Base-by-base conservation (phyloP, 2,888 invertebrate species). In the Eretmocerus hayati region DNA sequence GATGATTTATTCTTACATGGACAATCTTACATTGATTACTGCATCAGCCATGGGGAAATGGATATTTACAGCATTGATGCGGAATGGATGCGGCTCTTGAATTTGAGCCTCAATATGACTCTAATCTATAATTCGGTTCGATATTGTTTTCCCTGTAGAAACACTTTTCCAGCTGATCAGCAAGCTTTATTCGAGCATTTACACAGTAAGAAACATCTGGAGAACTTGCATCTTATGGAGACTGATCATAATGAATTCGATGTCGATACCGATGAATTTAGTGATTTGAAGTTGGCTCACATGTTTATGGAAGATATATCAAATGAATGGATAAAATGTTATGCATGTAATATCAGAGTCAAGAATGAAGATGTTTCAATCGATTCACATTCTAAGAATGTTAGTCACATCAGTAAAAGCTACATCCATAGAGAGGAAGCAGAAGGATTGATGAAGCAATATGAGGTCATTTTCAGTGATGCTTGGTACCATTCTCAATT, bases 401-500 rank as follows among this genome's bases (percentile, higher is more conserved):
- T 9, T 32, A 13, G 20, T 42, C 47, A 47, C 21, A 16, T 36
- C 16, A 15, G 4, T 2, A 40, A 35, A 16, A 20, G 11, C 11
- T 16, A 31, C 22, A 13, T 22, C n/a, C 38, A 32, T 22, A 48
- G n/a, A n/a, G n/a, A n/a, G n/a, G n/a, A n/a, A n/a, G n/a, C n/a
- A n/a, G n/a, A n/a, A n/a, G n/a, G n/a, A n/a, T n/a, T n/a, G n/a
- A n/a, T n/a, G n/a, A n/a, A n/a, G n/a, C n/a, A n/a, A n/a, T n/a
- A n/a, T n/a, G n/a, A n/a, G n/a, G n/a, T n/a, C n/a, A n/a, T n/a
- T n/a, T n/a, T n/a, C 6, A 13, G 47, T 11, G 37, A 40, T 18
- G 32, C 43, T 16, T 55, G 58, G 50, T 61, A 57, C 11, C 57
- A 42, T 31, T 58, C 62, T 18, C 48, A 58, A 13, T 43, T 42